phyloP scores from a whole-genome alignment of 2,888 invertebrate species.

The Siphlonurus alternatus region DNA sequence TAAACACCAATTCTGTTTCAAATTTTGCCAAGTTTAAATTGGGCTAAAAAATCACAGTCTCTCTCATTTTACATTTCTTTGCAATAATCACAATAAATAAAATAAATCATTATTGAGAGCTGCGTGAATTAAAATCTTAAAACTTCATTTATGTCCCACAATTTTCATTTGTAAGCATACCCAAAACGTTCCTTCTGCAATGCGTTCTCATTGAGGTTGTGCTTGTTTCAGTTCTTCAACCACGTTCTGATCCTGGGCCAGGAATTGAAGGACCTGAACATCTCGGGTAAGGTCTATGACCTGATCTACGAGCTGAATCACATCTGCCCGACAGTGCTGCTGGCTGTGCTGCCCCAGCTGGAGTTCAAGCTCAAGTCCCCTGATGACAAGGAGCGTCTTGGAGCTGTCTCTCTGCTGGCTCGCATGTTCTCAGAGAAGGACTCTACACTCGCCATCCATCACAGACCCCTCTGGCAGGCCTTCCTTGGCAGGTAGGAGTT shows the following conservation, averaged over 20 bases:
- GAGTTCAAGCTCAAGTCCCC: conserved; percentile 91
- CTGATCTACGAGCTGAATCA: conserved; percentile 91
- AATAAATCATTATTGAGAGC: too few relatives aligned
- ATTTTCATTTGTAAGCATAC: too few relatives aligned
- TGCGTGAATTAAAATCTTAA: too few relatives aligned
- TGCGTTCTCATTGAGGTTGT: too few relatives aligned
- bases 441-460: conserved; percentile 72
- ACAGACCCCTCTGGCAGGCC: conserved; percentile 76
- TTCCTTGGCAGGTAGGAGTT: conserved; percentile 59
- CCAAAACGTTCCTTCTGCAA: too few relatives aligned
- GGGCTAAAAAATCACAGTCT: background rate
- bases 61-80: background rate
- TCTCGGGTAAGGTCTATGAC: conserved; percentile 79
- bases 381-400: conserved; percentile 72
- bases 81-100: background rate
- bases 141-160: too few relatives aligned
- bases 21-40: background rate
- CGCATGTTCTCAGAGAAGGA: conserved; percentile 94
- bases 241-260: conserved; percentile 86
- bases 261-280: conserved; percentile 62
- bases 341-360: conserved; percentile 80
- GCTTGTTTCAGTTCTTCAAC: conserved; percentile 69
- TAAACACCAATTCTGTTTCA: background rate
- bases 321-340: conserved; percentile 72
- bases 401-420: conserved; percentile 75